Evolutionary conservation across 2,888 invertebrate species (phyloP), one percentile per base, ranked within the genome.

Genomic region (Papilio elwesi): DNA sequence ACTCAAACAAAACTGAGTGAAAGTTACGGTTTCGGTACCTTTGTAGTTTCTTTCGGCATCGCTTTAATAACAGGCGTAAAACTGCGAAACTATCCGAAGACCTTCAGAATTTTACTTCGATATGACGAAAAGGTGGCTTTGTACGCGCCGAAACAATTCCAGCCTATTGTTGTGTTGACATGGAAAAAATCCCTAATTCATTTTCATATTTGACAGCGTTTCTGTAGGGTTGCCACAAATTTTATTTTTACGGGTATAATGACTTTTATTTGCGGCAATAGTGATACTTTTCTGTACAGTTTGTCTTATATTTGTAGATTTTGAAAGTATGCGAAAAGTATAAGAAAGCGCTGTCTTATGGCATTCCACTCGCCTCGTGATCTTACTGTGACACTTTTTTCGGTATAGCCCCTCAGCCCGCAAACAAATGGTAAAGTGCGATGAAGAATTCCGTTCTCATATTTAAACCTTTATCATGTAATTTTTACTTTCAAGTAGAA

Each of bases 111-210:
- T 64, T 64, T 64, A 55, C 68, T 8, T 55, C 53, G 26, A 53
- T 52, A 47, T 59, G 38, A 49, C 66, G 51, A 59, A 62, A 66
- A 16, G 51, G 5, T 9, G 51, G 16, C 67, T 71, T 71, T 67
- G 71, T 71, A 26, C 59, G 9, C n/a, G 52, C 62, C 71, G 71
- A 67, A 49, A 62, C 67, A 47, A 71, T 71, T 49, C 65, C 38
- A 11, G 49, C 66, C 65, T 59, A 67, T 71, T 71, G 71, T 71
- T 71, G 66, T 66, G 71, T 67, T 71, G 43, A 66, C 59, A 52
- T 63, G 12, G 49, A 69, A 71, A 71, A 65, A 57, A 66, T 10
- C 9, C 52, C 71, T 26, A 43, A 71, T 67, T 59, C 71, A 71
- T 71, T 71, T 59, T 71, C 67, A 62, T 71, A 71, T 71, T 59